Base-by-base conservation (phyloP, 2,113 vertebrate genomes). In the Glareola pratincola region DNA sequence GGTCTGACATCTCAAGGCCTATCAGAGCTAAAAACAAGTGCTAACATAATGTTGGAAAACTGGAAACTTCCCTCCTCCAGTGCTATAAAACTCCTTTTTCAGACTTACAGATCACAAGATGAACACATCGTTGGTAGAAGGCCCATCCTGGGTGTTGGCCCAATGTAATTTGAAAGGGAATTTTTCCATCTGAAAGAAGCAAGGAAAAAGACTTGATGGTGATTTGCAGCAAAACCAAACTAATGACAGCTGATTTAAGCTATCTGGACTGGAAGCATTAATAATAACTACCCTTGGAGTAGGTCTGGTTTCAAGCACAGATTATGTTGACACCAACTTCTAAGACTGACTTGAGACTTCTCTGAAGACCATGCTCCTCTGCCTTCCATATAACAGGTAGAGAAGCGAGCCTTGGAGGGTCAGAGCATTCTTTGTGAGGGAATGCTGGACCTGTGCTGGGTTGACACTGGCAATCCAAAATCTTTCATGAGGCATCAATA, bases 1-100 rank as follows among this genome's bases (percentile, higher is more conserved):
- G 88, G 74, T 76, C 92, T 94, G 85, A 94, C 80, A 95, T 90
- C 78, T 92, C 82, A 41, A 73, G 81, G 56, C 83, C 91, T 94
- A 91, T 96, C 77, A 81, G 36, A 91, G 60, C 76, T 94, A 60
- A 94, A 96, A 96, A 73, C 56, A 80, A 88, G 32, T 76, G 22
- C 71, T 85, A 83, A 11, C 23, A 53, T 89, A 93, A 71, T 90
- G 22, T 72, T 91, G 48, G 87, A 90, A 94, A 94, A 41, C 79
- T 95, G 72, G 78, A 95, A 95, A 53, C 71, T 84, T 97, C 73
- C 54, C 68, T 59, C 24, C 32, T 88, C 24, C 41, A 63, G 7
- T 89, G 66, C 66, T 94, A 59, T 92, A 90, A 95, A 89, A 64
- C 27, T 78, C 12, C 32, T 66, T 86, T 96, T 95, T 94, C 72